Evolutionary conservation across 2,888 invertebrate species (phyloP).

Genomic region (Euplagia quadripunctaria): DNA sequence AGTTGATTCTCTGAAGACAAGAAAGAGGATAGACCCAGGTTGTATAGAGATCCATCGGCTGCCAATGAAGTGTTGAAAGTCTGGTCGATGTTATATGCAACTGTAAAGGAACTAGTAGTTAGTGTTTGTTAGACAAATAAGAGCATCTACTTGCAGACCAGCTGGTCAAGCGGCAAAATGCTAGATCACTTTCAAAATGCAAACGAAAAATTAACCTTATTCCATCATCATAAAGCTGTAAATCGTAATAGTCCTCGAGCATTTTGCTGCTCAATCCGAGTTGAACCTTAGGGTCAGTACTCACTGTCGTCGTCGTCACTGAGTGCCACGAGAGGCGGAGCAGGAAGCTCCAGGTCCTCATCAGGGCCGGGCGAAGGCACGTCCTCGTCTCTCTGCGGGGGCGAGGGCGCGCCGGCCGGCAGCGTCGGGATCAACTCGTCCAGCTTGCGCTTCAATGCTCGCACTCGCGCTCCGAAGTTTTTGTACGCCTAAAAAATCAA

Average conservation of each 20-base stretch:
- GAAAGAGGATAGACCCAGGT: constrained; percentile 80
- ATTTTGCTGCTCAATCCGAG: too few species aligned
- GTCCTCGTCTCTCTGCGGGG: constrained; percentile 89
- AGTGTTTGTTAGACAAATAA: background rate
- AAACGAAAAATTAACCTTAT: too few species aligned
- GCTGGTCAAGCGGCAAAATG: background rate
- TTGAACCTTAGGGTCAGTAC: background rate
- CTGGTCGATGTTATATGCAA: constrained; percentile 82
- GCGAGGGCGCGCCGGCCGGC: constrained; percentile 84
- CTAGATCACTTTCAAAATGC: too few species aligned
- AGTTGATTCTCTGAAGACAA: constrained; percentile 76
- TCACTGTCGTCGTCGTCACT: constrained; percentile 62
- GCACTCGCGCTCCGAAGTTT: constrained; percentile 96
- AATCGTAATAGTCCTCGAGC: too few species aligned
- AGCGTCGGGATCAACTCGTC: constrained; percentile 93
- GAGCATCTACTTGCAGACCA: background rate
- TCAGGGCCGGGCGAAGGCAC: constrained; percentile 93
- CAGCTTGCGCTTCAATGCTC: constrained; percentile 94
- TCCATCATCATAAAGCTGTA: too few species aligned
- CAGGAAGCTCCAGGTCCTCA: constrained; percentile 92
- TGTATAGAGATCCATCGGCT: constrained; percentile 80
- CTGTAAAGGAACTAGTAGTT: constrained; percentile 51
- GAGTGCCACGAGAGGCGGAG: constrained; percentile 67
- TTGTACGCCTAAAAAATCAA: constrained; percentile 92
- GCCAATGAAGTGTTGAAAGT: constrained; percentile 82